These are phyloP conservation scores for Lampropteryx suffumata DNA, from an alignment of 2,888 invertebrate genomes.

Conservation along the genomic window DNA sequence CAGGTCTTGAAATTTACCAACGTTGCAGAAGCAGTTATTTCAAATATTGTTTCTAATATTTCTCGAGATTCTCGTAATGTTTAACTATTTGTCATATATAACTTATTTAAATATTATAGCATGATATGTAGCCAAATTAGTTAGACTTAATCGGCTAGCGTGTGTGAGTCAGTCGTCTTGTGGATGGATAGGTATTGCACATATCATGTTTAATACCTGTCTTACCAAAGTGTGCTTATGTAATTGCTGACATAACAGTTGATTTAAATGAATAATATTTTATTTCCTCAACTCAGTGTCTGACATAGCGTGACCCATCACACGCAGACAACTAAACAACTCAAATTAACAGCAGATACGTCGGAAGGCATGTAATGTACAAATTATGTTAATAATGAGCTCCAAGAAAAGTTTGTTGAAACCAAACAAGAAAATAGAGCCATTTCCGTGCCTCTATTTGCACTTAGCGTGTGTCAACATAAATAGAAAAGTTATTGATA, in stretches of 20 bases:
- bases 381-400: conserved; percentile 35
- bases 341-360: conserved; percentile 31
- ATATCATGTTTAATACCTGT: not conserved
- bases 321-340: conserved; percentile 28
- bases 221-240: too few species aligned
- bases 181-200: not conserved
- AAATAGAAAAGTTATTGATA: conserved; percentile 71
- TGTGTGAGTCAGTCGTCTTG: too few species aligned
- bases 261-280: conserved; percentile 17
- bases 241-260: conserved; percentile 6
- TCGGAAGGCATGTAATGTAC: conserved; percentile 25
- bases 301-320: conserved; percentile 31
- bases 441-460: conserved; percentile 42
- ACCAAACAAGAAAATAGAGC: conserved; percentile 41
- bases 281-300: conserved; percentile 14
- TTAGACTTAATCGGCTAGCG: too few species aligned
- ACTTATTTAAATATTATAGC: too few species aligned
- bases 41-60: too few species aligned
- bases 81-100: too few species aligned
- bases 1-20: too few species aligned
- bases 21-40: too few species aligned
- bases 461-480: conserved; percentile 48
- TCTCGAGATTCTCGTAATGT: too few species aligned
- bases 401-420: conserved; percentile 33
- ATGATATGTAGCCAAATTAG: too few species aligned